phyloP scores from a whole-genome alignment of 2,113 vertebrate genomes.

The Bufo bufo region DNA sequence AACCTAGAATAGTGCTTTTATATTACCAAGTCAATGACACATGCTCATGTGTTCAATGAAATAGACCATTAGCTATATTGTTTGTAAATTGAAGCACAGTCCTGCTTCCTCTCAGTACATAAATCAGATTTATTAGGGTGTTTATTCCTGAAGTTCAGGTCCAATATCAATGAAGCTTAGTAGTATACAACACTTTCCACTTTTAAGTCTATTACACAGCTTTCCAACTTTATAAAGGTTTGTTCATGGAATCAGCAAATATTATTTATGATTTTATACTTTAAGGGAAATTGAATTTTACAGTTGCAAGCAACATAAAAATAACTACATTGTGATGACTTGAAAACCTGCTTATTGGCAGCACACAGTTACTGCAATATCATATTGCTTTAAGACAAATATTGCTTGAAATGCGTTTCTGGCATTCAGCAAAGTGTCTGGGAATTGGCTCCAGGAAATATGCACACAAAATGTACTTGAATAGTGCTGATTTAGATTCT shows the following conservation, averaged over 20 bases:
- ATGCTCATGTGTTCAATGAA: neutral
- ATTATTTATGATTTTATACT: conserved; percentile 30
- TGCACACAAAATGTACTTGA: conserved; percentile 4
- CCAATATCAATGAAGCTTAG: conserved; percentile 18
- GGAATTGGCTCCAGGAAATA: neutral
- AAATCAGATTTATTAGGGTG: neutral
- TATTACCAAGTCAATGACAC: neutral
- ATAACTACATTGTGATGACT: conserved; percentile 21
- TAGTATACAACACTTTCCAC: neutral
- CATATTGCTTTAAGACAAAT: conserved; percentile 26
- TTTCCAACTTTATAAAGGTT: neutral
- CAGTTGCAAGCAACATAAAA: conserved; percentile 15
- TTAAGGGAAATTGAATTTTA: conserved; percentile 42
- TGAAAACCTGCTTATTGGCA: conserved; percentile 36
- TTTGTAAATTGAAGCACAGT: neutral
- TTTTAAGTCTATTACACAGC: conserved; percentile 8
- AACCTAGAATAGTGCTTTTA: neutral
- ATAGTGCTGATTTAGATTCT: neutral
- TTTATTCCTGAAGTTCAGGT: neutral
- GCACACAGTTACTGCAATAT: conserved; percentile 25
- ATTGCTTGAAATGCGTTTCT: conserved; percentile 19
- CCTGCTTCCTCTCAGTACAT: neutral
- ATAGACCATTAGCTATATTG: neutral
- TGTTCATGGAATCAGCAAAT: conserved; percentile 31
- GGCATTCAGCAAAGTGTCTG: conserved; percentile 14